Percentiles rank a stretch among this genome's conserved stretches.
phyloP scores from a whole-genome alignment of 1,140 invertebrate species.

The Neotoxoptera formosana region DNA sequence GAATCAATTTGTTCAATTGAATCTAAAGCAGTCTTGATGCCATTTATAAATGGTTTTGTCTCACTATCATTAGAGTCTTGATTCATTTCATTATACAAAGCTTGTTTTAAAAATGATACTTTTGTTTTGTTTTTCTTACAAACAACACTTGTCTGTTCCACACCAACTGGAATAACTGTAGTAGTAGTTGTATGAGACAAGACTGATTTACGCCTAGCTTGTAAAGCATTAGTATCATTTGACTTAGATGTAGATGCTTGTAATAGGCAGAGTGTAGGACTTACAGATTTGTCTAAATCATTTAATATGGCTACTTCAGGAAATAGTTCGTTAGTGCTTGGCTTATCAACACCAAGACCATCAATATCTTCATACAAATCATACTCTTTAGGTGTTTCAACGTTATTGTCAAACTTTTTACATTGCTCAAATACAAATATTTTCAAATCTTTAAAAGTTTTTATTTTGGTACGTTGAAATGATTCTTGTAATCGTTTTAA shows the following conservation, averaged over 20 bases:
- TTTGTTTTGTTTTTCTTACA: constrained; percentile 24
- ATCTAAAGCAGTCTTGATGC: background rate
- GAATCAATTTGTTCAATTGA: constrained; percentile 30
- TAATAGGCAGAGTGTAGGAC: constrained; percentile 39
- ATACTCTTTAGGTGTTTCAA: constrained; percentile 39
- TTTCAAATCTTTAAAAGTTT: constrained; percentile 50
- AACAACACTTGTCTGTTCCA: background rate
- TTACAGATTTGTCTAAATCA: constrained; percentile 67
- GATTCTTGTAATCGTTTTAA: constrained; percentile 26
- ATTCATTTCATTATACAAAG: constrained; percentile 50
- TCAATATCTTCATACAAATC: constrained; percentile 78
- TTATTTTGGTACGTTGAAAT: constrained; percentile 23
- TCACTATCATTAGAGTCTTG: constrained; percentile 44
- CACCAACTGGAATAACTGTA: background rate
- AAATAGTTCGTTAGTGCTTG: constrained; percentile 78
- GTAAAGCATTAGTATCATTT: constrained; percentile 12
- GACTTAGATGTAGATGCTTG: constrained; percentile 43
- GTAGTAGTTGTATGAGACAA: constrained; percentile 44
- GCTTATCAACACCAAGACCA: constrained; percentile 78
- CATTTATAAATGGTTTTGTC: constrained; percentile 22
- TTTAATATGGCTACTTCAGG: constrained; percentile 78
- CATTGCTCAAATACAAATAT: constrained; percentile 41
- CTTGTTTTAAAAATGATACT: constrained; percentile 51
- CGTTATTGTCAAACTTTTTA: constrained; percentile 38
- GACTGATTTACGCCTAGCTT: constrained; percentile 40